Evolutionary conservation across 1,140 invertebrate genomes (phyloP).

Genomic region (Drosophila tani): DNA sequence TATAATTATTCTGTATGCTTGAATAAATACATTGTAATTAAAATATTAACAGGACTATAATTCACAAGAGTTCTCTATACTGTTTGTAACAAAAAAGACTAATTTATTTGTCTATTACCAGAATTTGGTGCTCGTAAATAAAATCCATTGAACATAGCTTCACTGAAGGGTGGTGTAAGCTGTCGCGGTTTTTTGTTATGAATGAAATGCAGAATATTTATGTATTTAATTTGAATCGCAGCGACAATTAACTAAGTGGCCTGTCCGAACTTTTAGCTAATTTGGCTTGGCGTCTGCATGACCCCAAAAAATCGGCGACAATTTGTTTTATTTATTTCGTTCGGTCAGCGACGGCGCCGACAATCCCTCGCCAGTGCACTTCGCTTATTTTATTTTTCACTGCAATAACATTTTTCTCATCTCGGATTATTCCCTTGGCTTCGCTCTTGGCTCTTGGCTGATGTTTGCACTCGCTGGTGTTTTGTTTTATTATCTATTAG

Average conservation of each 20-base stretch:
- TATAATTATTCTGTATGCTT: constrained; percentile 1
- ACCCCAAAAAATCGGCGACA: constrained; percentile 50
- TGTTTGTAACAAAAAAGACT: background rate
- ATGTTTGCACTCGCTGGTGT: constrained; percentile 32
- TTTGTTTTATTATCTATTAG: constrained; percentile 67
- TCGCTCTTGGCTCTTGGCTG: background rate
- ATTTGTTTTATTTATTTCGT: constrained; percentile 70
- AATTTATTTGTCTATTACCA: constrained; percentile 1
- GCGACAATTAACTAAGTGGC: constrained; percentile 76
- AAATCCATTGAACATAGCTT: constrained; percentile 13
- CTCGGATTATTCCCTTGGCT: constrained; percentile 1
- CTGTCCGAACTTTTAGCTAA: constrained; percentile 72
- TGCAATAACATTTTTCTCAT: constrained; percentile 37
- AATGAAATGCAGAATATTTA: constrained; percentile 36
- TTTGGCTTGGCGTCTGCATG: constrained; percentile 73
- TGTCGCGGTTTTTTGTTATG: constrained; percentile 26
- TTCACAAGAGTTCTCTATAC: constrained; percentile 1
- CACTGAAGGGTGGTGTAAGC: constrained; percentile 9
- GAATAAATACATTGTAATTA: constrained; percentile 5
- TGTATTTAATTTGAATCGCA: constrained; percentile 59
- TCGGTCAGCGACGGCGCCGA: constrained; percentile 62
- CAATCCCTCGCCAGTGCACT: constrained; percentile 51
- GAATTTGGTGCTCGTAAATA: constrained; percentile 7
- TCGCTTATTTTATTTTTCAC: constrained; percentile 11
- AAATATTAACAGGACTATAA: background rate